phyloP scores from a whole-genome alignment of 2,888 invertebrate genomes.

The Xylocampa areola region DNA sequence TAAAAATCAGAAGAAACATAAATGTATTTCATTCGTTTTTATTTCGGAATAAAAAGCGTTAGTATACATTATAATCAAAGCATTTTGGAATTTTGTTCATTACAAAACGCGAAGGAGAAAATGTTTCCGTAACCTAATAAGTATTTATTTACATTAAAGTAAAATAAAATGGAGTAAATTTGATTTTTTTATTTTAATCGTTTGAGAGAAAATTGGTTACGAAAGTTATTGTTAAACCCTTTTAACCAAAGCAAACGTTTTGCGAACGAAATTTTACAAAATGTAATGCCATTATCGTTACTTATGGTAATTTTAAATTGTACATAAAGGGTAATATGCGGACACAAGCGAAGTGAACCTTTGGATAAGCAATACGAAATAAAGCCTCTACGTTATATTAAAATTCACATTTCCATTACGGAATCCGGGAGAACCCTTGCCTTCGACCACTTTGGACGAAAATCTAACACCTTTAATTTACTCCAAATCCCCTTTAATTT shows the following conservation, averaged over 20 bases:
- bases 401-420: conserved; percentile 60
- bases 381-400: conserved; percentile 47
- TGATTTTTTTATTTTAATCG: conserved; percentile 4
- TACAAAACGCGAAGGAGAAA: no score
- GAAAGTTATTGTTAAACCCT: conserved; percentile 27
- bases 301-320: conserved; percentile 55
- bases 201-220: conserved; percentile 18
- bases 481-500: conserved; percentile 80
- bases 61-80: no score
- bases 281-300: conserved; percentile 49
- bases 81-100: no score
- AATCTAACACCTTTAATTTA: conserved; percentile 81
- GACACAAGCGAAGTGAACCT: conserved; percentile 41
- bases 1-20: not conserved
- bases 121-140: no score
- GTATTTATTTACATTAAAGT: not conserved
- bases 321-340: conserved; percentile 52
- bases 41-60: not conserved
- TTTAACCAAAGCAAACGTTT: conserved; percentile 34
- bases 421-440: conserved; percentile 49
- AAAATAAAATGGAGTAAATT: conserved; percentile 8
- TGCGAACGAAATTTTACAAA: conserved; percentile 33
- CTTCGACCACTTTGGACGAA: conserved; percentile 62
- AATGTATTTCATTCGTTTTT: conserved; percentile 1
- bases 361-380: conserved; percentile 54